These are phyloP conservation scores for Anisognathus igniventris DNA, from an alignment of 2,797 vertebrate genomes.

Conservation along the genomic window DNA sequence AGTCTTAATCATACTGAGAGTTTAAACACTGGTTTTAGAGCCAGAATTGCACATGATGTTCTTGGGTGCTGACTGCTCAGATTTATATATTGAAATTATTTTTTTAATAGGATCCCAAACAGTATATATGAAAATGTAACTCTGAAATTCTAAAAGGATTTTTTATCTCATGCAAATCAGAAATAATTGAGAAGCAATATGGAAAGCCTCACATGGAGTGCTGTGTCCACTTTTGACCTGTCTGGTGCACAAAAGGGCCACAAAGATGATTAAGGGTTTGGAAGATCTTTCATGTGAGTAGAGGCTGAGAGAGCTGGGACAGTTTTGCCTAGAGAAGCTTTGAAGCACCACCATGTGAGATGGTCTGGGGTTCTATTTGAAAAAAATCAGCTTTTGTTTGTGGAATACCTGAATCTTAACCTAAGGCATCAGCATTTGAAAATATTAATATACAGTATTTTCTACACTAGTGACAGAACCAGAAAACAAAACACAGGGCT, in stretches of 20 bases:
- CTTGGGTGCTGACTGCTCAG: not conserved
- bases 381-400: not conserved
- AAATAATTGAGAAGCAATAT: not conserved
- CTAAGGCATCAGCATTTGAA: not conserved
- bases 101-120: not conserved
- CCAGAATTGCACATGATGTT: not conserved
- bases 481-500: not conserved
- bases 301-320: not conserved
- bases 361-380: not conserved
- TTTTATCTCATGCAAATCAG: not conserved
- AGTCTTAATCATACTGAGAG: not conserved
- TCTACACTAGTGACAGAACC: not conserved
- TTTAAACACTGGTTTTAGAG: not conserved
- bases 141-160: not conserved
- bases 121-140: not conserved
- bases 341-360: not conserved
- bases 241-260: not conserved
- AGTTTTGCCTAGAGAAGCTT: not conserved
- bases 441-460: not conserved
- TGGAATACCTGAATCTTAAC: not conserved
- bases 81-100: not conserved
- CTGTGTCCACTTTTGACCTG: not conserved
- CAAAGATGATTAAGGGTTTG: not conserved
- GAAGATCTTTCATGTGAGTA: not conserved
- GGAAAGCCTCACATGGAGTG: not conserved